These are phyloP conservation scores for Harlomillsia oculata DNA, from an alignment of 1,140 invertebrate genomes.

Conservation along the genomic window DNA sequence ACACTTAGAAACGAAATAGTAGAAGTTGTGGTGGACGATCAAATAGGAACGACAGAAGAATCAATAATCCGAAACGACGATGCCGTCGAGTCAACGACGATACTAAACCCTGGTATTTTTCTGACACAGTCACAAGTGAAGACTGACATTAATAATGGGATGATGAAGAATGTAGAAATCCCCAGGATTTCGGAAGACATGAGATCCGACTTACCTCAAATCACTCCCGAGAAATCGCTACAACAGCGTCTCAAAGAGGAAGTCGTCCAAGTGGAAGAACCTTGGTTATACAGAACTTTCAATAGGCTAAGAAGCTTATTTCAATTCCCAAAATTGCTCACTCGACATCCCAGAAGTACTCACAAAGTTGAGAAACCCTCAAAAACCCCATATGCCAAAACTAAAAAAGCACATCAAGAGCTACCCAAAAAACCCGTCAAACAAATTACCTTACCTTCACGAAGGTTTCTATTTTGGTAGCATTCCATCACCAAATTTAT, in stretches of 20 bases:
- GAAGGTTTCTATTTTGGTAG: conserved; percentile 9
- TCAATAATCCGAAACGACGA: not conserved
- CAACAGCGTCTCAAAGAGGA: conserved; percentile 15
- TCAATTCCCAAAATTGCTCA: conserved; percentile 5
- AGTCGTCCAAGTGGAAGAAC: conserved; percentile 20
- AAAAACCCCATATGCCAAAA: not conserved
- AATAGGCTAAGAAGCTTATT: conserved; percentile 15
- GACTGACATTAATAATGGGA: not conserved
- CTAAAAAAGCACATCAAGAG: not conserved
- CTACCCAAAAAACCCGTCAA: not conserved
- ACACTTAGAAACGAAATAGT: too few species aligned
- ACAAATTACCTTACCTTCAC: not conserved
- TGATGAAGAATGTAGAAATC: conserved; percentile 3
- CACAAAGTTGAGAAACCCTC: not conserved
- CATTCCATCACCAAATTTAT: too few species aligned
- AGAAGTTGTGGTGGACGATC: not conserved
- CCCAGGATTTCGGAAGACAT: conserved; percentile 15
- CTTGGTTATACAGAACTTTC: conserved; percentile 27
- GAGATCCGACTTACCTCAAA: not conserved
- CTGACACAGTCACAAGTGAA: conserved; percentile 1
- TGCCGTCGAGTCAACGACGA: not conserved
- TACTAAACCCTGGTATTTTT: not conserved
- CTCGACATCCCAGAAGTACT: conserved; percentile 2
- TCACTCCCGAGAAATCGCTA: not conserved
- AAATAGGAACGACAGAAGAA: not conserved